Conservation (phyloP, 2,113 vertebrate genomes). For the Pogonocichla stellata region DNA sequence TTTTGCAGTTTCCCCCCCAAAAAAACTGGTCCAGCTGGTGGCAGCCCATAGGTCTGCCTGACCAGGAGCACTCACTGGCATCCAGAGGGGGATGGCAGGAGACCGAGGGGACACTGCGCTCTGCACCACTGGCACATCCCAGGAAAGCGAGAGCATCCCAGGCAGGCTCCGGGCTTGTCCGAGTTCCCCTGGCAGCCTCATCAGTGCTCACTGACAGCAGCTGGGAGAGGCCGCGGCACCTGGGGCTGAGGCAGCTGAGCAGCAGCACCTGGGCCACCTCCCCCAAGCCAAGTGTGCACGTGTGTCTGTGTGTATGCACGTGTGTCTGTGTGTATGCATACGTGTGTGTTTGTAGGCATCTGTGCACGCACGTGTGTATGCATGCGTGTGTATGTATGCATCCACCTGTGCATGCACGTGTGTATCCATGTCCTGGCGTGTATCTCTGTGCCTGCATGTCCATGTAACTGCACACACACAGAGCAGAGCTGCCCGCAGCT, state of each 20-base stretch:
- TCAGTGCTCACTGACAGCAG: background rate
- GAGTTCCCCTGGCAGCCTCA: rapidly evolving
- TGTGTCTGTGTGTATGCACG: too few species aligned
- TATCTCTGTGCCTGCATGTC: too few species aligned
- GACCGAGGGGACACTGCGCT: rapidly evolving
- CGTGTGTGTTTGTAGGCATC: background rate
- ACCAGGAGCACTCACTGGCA: background rate
- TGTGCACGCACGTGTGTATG: too few species aligned
- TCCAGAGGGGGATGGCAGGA: background rate
- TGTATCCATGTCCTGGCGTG: too few species aligned
- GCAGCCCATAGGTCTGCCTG: rapidly evolving
- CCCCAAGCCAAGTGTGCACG: rapidly evolving
- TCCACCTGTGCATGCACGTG: background rate
- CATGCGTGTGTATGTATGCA: too few species aligned
- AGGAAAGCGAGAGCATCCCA: rapidly evolving
- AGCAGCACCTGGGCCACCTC: background rate
- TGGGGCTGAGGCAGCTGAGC: background rate
- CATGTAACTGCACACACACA: background rate
- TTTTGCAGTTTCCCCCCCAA: rapidly evolving
- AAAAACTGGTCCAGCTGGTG: background rate
- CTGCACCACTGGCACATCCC: rapidly evolving
- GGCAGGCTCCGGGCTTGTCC: background rate
- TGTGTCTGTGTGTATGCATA: too few species aligned
- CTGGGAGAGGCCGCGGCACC: background rate
- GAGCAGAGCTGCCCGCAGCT: background rate